Percentiles rank a stretch among this genome's conserved stretches.
phyloP scores from a whole-genome alignment of 2,888 invertebrate species.

The Mactromeris polynyma region DNA sequence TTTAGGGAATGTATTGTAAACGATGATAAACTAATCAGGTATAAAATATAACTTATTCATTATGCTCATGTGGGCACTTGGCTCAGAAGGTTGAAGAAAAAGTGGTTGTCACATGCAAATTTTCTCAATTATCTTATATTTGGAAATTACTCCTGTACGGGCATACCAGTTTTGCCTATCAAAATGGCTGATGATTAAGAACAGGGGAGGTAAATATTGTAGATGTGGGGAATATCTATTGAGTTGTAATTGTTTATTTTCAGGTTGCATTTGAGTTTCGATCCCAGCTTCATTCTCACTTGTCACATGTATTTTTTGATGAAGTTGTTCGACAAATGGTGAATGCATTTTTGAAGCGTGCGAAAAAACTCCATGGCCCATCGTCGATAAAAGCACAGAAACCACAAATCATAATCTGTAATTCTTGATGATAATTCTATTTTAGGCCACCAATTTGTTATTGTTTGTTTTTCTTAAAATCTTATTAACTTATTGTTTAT shows the following conservation, averaged over 20 bases:
- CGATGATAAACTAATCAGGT: too few relatives aligned
- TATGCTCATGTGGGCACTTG: too few relatives aligned
- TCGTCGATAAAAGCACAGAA: constrained; percentile 84
- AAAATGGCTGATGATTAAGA: too few relatives aligned
- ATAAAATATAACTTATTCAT: too few relatives aligned
- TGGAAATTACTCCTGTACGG: too few relatives aligned
- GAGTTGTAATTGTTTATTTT: constrained; percentile 37
- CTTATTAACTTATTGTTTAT: not conserved
- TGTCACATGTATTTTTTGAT: constrained; percentile 97
- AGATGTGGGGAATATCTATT: too few relatives aligned
- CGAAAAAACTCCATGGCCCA: constrained; percentile 92
- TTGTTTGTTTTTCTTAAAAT: not conserved
- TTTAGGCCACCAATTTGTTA: not conserved
- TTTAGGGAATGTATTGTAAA: too few relatives aligned
- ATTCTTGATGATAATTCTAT: constrained; percentile 73
- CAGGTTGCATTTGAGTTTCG: constrained; percentile 94
- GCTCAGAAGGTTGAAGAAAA: too few relatives aligned
- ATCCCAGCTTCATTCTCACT: constrained; percentile 94
- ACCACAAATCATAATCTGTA: constrained; percentile 73
- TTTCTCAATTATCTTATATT: too few relatives aligned
- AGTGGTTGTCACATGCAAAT: too few relatives aligned
- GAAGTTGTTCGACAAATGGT: constrained; percentile 98
- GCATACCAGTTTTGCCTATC: too few relatives aligned
- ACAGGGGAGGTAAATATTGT: too few relatives aligned
- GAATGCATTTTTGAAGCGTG: constrained; percentile 95